phyloP scores from a whole-genome alignment of 2,888 invertebrate genomes.

The Acanthosepion esculentum region DNA sequence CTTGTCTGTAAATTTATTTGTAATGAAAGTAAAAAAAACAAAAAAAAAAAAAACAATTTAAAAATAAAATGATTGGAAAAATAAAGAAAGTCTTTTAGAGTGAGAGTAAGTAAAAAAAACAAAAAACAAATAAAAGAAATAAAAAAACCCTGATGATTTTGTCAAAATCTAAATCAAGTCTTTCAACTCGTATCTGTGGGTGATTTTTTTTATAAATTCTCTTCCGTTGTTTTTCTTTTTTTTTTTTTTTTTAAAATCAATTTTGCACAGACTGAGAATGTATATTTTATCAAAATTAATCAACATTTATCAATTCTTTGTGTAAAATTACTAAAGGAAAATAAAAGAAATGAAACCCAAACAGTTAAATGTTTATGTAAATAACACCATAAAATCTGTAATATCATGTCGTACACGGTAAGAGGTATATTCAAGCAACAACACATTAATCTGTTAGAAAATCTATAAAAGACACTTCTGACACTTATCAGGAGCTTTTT shows the following conservation, averaged over 20 bases:
- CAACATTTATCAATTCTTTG: neutral
- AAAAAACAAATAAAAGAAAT: too few relatives aligned
- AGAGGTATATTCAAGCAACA: too few relatives aligned
- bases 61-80: neutral
- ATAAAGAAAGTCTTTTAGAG: neutral
- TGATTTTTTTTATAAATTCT: constrained; percentile 21
- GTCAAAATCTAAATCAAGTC: neutral
- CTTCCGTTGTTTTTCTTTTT: neutral
- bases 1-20: neutral
- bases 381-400: neutral
- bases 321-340: neutral
- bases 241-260: neutral
- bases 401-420: too few relatives aligned
- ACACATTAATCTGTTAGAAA: neutral
- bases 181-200: neutral
- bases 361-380: neutral
- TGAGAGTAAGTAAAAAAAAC: neutral
- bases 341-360: neutral
- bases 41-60: too few relatives aligned
- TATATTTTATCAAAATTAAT: constrained; percentile 8
- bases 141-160: neutral
- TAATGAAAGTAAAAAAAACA: neutral
- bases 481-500: too few relatives aligned
- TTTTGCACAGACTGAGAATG: neutral
- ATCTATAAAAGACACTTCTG: neutral